Conservation (phyloP, 1,140 invertebrate genomes). For the Drosophila subobscura region DNA sequence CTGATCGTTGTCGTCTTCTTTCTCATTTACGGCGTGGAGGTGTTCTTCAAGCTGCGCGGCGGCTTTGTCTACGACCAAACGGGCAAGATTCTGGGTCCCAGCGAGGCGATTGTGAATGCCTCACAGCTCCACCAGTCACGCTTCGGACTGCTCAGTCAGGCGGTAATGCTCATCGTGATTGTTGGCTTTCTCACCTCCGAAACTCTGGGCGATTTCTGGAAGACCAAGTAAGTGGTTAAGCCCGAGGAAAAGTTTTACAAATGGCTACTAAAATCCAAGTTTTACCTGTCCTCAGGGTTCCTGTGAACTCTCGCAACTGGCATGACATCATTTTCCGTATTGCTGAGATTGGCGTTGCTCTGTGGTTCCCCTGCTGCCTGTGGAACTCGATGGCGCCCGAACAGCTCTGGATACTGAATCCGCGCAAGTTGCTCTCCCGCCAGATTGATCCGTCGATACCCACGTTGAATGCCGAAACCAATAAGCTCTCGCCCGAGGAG, state of each 20-base stretch:
- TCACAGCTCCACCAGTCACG: slow-evolving; percentile 96
- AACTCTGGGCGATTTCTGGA: slow-evolving; percentile 95
- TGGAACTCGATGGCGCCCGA: slow-evolving; percentile 98
- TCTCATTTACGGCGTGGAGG: slow-evolving; percentile 96
- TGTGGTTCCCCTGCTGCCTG: slow-evolving; percentile 97
- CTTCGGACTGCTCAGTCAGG: slow-evolving; percentile 93
- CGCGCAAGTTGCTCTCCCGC: slow-evolving; percentile 90
- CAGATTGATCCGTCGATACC: slow-evolving; percentile 84
- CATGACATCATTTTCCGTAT: slow-evolving; percentile 95
- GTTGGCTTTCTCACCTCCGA: slow-evolving; percentile 95
- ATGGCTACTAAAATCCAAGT: neutral
- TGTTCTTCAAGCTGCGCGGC: slow-evolving; percentile 94
- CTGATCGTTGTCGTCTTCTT: slow-evolving; percentile 97
- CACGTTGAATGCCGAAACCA: slow-evolving; percentile 74
- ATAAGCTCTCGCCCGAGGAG: slow-evolving; percentile 80
- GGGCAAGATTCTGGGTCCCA: slow-evolving; percentile 74
- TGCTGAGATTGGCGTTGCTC: slow-evolving; percentile 95
- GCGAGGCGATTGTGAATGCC: slow-evolving; percentile 87
- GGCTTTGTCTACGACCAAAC: slow-evolving; percentile 84
- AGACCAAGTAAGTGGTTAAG: slow-evolving; percentile 88
- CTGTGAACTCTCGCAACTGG: slow-evolving; percentile 94
- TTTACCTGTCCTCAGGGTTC: slow-evolving; percentile 87
- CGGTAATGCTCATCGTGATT: slow-evolving; percentile 92
- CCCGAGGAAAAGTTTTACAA: neutral
- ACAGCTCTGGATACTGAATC: slow-evolving; percentile 96